These are phyloP conservation scores for Corbicula japonica DNA, from an alignment of 2,888 invertebrate genomes.

Conservation along the genomic window DNA sequence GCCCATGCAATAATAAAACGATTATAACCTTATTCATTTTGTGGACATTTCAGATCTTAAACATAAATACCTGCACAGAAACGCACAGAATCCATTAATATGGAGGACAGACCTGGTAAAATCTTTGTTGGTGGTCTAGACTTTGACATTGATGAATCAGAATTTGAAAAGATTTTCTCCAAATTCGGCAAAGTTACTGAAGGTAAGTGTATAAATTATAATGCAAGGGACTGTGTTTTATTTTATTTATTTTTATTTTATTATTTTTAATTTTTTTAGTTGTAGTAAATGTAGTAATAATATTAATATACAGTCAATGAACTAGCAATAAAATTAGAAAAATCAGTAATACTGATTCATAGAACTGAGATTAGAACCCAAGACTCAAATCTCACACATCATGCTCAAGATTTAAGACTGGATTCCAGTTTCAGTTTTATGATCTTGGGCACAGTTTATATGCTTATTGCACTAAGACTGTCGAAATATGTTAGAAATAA, in stretches of 20 bases:
- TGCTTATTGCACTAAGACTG: too few relatives aligned
- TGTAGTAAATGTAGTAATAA: neutral
- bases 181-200: slow-evolving; percentile 81
- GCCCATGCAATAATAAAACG: neutral
- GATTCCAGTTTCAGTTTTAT: too few relatives aligned
- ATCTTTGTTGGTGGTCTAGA: slow-evolving; percentile 81
- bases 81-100: neutral
- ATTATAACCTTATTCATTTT: neutral
- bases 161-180: slow-evolving; percentile 77
- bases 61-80: neutral
- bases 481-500: too few relatives aligned
- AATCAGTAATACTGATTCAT: neutral
- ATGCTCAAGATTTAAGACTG: too few relatives aligned
- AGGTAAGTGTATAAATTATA: slow-evolving; percentile 60
- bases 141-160: slow-evolving; percentile 73
- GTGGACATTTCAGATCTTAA: neutral
- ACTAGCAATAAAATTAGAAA: neutral
- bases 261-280: neutral
- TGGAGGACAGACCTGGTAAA: slow-evolving; percentile 80
- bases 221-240: neutral
- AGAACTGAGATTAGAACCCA: neutral
- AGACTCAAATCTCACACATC: too few relatives aligned
- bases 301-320: neutral
- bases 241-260: neutral
- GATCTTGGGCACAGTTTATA: too few relatives aligned